A percentile compares a stretch with the other conserved stretches of the same genome.
These are phyloP conservation scores for Lagocephalus sceleratus DNA, from an alignment of 2,797 vertebrate species.

Conservation along the genomic window DNA sequence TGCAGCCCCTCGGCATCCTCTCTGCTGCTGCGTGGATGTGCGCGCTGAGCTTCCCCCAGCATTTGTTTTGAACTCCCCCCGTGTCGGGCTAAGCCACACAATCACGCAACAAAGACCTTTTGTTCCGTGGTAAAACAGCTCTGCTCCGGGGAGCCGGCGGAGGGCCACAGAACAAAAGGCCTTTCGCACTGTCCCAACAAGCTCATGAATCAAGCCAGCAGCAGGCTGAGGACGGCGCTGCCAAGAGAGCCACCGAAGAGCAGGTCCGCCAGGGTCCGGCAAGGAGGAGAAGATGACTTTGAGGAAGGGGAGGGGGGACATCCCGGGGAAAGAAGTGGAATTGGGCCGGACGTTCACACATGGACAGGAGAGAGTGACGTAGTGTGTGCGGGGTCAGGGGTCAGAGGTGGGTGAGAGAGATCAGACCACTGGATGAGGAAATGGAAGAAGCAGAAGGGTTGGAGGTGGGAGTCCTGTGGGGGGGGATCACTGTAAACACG, in stretches of 20 bases:
- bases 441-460: conserved; percentile 27
- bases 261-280: conserved; percentile 17
- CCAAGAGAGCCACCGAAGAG: conserved; percentile 51
- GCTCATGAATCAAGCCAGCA: conserved; percentile 53
- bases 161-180: conserved; percentile 72
- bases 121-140: conserved; percentile 64
- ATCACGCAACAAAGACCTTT: conserved; percentile 68
- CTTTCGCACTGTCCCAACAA: conserved; percentile 67
- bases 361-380: conserved; percentile 21
- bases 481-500: conserved; percentile 44
- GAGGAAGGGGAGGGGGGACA: conserved; percentile 41
- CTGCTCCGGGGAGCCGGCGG: conserved; percentile 61
- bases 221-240: too few species aligned
- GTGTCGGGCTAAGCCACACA: conserved; percentile 57
- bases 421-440: conserved; percentile 27
- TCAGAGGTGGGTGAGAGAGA: conserved; percentile 15
- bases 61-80: conserved; percentile 62
- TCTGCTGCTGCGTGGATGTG: conserved; percentile 13
- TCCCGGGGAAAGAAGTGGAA: conserved; percentile 31
- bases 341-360: conserved; percentile 45
- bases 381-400: conserved; percentile 17
- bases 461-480: conserved; percentile 34
- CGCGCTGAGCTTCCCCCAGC: conserved; percentile 37
- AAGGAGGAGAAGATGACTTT: conserved; percentile 28
- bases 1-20: conserved; percentile 20